Evolutionary conservation across 2,888 invertebrate genomes (phyloP).

Genomic region (Suillia variegata): DNA sequence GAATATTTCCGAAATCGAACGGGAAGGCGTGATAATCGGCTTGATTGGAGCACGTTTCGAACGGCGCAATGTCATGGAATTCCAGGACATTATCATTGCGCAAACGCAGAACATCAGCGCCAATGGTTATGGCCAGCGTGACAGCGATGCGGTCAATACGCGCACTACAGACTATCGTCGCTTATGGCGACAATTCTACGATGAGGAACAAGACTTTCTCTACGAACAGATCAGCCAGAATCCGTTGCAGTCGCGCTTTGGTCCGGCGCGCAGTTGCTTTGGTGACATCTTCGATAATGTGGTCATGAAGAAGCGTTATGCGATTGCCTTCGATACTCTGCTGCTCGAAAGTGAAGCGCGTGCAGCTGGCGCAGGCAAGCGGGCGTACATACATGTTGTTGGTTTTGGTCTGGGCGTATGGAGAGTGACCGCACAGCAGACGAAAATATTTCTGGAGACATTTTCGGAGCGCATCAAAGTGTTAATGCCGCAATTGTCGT

Average conservation of each 20-base stretch:
- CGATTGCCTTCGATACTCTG: constrained; percentile 67
- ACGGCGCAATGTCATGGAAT: constrained; percentile 59
- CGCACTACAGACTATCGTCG: not conserved
- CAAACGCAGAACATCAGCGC: constrained; percentile 62
- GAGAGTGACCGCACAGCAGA: constrained; percentile 68
- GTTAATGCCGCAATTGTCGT: constrained; percentile 61
- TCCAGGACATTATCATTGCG: constrained; percentile 54
- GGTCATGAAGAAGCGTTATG: constrained; percentile 61
- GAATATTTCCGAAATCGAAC: constrained; percentile 51
- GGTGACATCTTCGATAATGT: constrained; percentile 55
- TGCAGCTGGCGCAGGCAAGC: constrained; percentile 62
- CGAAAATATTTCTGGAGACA: constrained; percentile 68
- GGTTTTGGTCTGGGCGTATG: constrained; percentile 74
- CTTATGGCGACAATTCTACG: constrained; percentile 20
- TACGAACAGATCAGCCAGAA: constrained; percentile 30
- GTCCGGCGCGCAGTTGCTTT: constrained; percentile 40
- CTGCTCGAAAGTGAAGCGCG: constrained; percentile 68
- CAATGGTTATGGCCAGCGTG: constrained; percentile 61
- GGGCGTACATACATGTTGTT: constrained; percentile 70
- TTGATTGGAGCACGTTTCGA: constrained; percentile 55
- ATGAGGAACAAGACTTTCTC: constrained; percentile 35
- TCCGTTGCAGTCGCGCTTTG: too few species aligned
- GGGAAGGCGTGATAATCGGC: constrained; percentile 60
- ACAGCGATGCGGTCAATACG: not conserved
- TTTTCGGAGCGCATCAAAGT: constrained; percentile 68